These are phyloP conservation scores for Dione vanillae DNA, from an alignment of 2,888 invertebrate genomes.

Conservation along the genomic window DNA sequence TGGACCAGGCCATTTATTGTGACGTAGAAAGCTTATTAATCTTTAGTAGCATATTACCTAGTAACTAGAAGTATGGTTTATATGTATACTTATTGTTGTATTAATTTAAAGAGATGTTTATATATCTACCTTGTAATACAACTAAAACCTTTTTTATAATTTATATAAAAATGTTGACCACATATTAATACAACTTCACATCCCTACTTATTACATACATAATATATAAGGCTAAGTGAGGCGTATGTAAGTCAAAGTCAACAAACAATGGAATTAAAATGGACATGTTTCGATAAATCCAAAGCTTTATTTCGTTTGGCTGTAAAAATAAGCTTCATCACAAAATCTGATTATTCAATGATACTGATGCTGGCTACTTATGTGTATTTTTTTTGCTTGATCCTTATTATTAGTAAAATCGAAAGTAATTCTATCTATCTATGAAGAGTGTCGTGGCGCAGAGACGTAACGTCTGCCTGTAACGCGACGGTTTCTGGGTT, in stretches of 20 bases:
- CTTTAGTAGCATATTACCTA: neutral
- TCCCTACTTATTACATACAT: neutral
- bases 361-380: slow-evolving; percentile 32
- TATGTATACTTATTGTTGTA: no score
- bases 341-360: slow-evolving; percentile 41
- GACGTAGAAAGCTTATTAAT: neutral
- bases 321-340: slow-evolving; percentile 41
- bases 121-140: no score
- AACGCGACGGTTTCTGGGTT: no score
- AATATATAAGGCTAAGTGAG: neutral
- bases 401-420: no score
- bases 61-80: no score
- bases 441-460: no score
- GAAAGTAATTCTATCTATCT: no score
- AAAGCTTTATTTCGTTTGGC: slow-evolving; percentile 27
- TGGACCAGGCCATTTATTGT: slow-evolving; percentile 1
- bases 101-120: no score
- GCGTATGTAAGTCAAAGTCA: neutral
- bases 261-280: slow-evolving; percentile 7
- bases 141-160: no score
- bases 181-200: no score
- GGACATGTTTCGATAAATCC: neutral
- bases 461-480: no score
- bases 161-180: no score
- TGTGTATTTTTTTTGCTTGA: slow-evolving; percentile 2